phyloP scores from a whole-genome alignment of 2,797 vertebrate genomes.

The Steatocranus sp. region DNA sequence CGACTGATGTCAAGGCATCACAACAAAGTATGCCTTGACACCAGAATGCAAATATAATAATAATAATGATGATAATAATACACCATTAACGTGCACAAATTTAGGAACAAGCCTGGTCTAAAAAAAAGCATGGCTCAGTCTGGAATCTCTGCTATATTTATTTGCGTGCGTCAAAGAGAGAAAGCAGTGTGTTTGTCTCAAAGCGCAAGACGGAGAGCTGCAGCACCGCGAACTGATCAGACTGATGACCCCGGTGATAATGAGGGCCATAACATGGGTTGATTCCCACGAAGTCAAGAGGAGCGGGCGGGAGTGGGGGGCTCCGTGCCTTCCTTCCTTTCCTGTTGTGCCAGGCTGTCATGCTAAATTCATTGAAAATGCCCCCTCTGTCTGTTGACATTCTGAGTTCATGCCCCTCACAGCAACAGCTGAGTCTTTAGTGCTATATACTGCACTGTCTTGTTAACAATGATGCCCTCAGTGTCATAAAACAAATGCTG shows the following conservation, averaged over 20 bases:
- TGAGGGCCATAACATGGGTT: neutral
- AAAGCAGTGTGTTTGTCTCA: neutral
- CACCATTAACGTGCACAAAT: neutral
- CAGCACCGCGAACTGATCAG: constrained; percentile 18
- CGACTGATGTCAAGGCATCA: neutral
- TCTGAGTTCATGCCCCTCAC: constrained; percentile 55
- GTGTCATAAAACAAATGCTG: constrained; percentile 59
- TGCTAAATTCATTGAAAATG: constrained; percentile 54
- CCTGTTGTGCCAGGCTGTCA: constrained; percentile 44
- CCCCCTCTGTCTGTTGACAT: constrained; percentile 61
- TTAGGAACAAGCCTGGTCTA: constrained; percentile 19
- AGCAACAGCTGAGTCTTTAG: constrained; percentile 56
- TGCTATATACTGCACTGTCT: constrained; percentile 32
- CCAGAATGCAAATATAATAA: neutral
- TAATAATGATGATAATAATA: neutral
- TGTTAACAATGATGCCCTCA: constrained; percentile 62
- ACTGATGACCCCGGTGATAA: constrained; percentile 37
- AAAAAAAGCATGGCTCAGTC: constrained; percentile 3
- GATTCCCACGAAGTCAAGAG: constrained; percentile 23
- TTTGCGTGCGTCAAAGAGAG: constrained; percentile 1
- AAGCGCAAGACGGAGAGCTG: constrained; percentile 58
- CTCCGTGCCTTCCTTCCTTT: neutral
- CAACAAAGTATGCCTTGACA: neutral
- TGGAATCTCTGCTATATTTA: constrained; percentile 34
- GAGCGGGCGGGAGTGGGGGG: neutral